These are phyloP conservation scores for Barypeithes pellucidus DNA, from an alignment of 2,888 invertebrate species.

Conservation along the genomic window DNA sequence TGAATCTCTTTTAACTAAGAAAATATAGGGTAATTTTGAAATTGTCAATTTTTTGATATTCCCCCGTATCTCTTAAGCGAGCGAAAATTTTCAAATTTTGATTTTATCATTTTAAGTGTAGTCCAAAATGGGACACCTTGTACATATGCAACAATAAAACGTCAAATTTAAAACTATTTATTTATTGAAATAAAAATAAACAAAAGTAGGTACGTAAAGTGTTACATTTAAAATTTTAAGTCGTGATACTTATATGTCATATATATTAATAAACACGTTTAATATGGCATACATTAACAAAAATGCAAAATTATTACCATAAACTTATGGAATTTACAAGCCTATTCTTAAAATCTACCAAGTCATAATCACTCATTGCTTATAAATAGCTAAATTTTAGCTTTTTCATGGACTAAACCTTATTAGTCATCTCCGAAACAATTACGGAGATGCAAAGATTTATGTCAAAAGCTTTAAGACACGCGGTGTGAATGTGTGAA, in stretches of 20 bases:
- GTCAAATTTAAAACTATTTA: conserved; percentile 27
- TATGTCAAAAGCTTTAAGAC: conserved; percentile 67
- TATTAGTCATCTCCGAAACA: conserved; percentile 40
- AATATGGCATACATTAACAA: conserved; percentile 64
- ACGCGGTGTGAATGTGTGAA: conserved; percentile 69
- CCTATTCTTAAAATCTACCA: conserved; percentile 56
- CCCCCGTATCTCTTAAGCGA: too few relatives aligned
- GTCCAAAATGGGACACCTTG: too few relatives aligned
- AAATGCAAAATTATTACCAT: conserved; percentile 52
- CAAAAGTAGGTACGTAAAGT: conserved; percentile 59
- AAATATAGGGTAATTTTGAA: too few relatives aligned
- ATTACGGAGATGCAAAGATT: conserved; percentile 42
- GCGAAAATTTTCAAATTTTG: too few relatives aligned
- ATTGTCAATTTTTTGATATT: too few relatives aligned
- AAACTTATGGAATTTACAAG: conserved; percentile 52
- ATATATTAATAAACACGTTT: conserved; percentile 41
- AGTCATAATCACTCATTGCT: conserved; percentile 63
- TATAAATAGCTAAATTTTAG: conserved; percentile 55
- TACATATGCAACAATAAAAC: conserved; percentile 22
- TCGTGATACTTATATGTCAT: conserved; percentile 35
- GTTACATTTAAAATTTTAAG: conserved; percentile 38
- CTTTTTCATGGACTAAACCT: conserved; percentile 56
- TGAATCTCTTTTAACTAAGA: too few relatives aligned
- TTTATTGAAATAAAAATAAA: conserved; percentile 64
- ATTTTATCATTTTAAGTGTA: too few relatives aligned